Evolutionary conservation across 2,113 vertebrate genomes (phyloP), one percentile per base, ranked within the genome.

Genomic region (Urocitellus parryii): DNA sequence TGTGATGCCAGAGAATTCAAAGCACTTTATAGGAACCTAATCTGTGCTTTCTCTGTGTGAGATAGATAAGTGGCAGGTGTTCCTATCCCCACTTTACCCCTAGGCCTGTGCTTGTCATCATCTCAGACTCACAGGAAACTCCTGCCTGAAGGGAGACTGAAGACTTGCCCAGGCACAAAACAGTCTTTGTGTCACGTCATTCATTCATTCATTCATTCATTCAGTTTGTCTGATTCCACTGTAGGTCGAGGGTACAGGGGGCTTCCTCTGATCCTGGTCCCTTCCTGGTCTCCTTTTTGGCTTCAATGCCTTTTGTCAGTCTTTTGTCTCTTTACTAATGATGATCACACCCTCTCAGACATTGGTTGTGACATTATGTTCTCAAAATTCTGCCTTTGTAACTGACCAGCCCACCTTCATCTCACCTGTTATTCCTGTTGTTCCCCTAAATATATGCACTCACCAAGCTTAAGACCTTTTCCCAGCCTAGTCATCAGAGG

Each of bases 41-140:
- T 84, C 92, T 81, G 65, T 72, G 14, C 48, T 61, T 92, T 56
- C 72, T 68, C 87, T 87, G 32, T 18, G 68, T 77, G 80, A 88
- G 95, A 37, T 34, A 27, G 76, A 4, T 67, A 42, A 82, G 80
- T 32, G 42, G 74, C 89, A 91, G 83, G 90, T 95, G 78, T 78
- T 92, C 67, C 29, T 48, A 1, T 17, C 18, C 45, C 9, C 61
- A 34, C 73, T 32, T 82, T 70, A 25, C 11, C 48, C 82, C 92
- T 65, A 42, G 56, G 92, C 70, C 45, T 32, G 16, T 65, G 3
- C 18, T 1, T 88, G 73, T 88, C n/a, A 34, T 24, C 24, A 0
- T 88, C 73, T 94, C 24, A 94, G 76, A 58, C 29, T 51, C 12
- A 8, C 4, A 24, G 68, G 84, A 74, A 79, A 56, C 48, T 58